Percentiles rank a stretch among this genome's conserved stretches.
phyloP scores from a whole-genome alignment of 2,797 vertebrate species.

The Bryconaethiops microstoma region DNA sequence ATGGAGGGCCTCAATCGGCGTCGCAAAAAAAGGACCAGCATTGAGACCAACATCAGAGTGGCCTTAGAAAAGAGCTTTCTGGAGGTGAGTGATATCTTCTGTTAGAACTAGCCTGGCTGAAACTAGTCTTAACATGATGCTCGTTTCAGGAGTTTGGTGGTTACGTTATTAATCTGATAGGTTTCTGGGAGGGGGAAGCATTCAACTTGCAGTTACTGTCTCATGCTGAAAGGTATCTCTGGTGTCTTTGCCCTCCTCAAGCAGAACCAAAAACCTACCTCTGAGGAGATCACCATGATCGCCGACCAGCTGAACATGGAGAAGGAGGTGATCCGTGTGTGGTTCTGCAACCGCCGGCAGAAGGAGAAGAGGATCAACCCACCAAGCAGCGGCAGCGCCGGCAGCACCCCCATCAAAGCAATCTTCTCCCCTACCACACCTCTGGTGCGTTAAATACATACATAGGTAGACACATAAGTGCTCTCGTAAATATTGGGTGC shows the following conservation, averaged over 20 bases:
- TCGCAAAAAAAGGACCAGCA: conserved; percentile 99
- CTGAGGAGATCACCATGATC: conserved; percentile 99
- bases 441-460: conserved; percentile 80
- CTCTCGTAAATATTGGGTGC: too few relatives aligned
- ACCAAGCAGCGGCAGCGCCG: conserved; percentile 87
- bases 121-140: neutral
- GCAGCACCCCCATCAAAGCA: conserved; percentile 93
- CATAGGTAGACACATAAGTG: neutral
- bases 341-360: conserved; percentile 99
- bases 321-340: conserved; percentile 99
- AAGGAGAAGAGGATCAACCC: conserved; percentile 99
- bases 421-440: conserved; percentile 92
- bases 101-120: conserved; percentile 5
- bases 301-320: conserved; percentile 99
- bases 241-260: conserved; percentile 78
- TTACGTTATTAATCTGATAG: neutral
- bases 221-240: conserved; percentile 71
- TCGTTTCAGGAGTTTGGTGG: neutral
- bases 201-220: conserved; percentile 29
- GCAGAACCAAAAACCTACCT: conserved; percentile 99
- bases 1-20: conserved; percentile 96
- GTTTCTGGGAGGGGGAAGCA: neutral
- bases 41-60: conserved; percentile 99
- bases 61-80: conserved; percentile 99
- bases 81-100: conserved; percentile 84